phyloP scores from a whole-genome alignment of 2,888 invertebrate genomes.

The Lordiphosa andalusiaca region DNA sequence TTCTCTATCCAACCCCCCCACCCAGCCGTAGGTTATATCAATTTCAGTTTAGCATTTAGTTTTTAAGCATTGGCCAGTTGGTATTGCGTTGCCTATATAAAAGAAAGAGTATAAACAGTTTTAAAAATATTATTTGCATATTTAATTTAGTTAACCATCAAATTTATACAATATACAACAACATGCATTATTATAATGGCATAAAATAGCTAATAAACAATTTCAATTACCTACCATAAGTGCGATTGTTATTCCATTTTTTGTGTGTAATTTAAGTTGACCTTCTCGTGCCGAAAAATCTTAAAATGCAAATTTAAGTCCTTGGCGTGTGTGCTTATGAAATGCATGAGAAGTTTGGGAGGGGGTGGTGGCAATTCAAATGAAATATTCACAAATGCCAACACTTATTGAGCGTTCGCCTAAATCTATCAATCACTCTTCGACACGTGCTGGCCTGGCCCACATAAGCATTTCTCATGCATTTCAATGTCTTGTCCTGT shows the following conservation, averaged over 20 bases:
- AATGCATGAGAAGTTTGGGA: conserved; percentile 23
- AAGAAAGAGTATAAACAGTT: too few relatives aligned
- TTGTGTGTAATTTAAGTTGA: conserved; percentile 39
- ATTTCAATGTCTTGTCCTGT: conserved; percentile 50
- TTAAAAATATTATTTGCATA: conserved; percentile 17
- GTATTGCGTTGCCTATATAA: conserved; percentile 32
- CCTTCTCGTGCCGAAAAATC: conserved; percentile 64
- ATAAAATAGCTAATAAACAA: conserved; percentile 67
- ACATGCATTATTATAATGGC: conserved; percentile 53
- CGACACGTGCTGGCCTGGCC: conserved; percentile 14
- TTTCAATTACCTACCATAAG: conserved; percentile 49
- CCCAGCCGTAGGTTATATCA: conserved; percentile 61
- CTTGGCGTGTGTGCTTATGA: conserved; percentile 30
- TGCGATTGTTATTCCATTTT: conserved; percentile 15
- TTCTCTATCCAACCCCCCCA: conserved; percentile 6
- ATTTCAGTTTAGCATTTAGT: conserved; percentile 65
- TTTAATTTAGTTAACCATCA: conserved; percentile 50
- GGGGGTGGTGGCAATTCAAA: conserved; percentile 21
- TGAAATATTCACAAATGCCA: conserved; percentile 66
- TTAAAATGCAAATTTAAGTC: conserved; percentile 51
- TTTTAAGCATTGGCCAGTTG: conserved; percentile 57
- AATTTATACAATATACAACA: conserved; percentile 33
- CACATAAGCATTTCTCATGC: conserved; percentile 22
- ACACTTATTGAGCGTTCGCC: conserved; percentile 37
- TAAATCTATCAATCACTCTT: conserved; percentile 53